Percentiles rank a stretch among this genome's conserved stretches.
These are phyloP conservation scores for Drosophila tanythrix DNA, from an alignment of 2,888 invertebrate genomes.

Conservation along the genomic window DNA sequence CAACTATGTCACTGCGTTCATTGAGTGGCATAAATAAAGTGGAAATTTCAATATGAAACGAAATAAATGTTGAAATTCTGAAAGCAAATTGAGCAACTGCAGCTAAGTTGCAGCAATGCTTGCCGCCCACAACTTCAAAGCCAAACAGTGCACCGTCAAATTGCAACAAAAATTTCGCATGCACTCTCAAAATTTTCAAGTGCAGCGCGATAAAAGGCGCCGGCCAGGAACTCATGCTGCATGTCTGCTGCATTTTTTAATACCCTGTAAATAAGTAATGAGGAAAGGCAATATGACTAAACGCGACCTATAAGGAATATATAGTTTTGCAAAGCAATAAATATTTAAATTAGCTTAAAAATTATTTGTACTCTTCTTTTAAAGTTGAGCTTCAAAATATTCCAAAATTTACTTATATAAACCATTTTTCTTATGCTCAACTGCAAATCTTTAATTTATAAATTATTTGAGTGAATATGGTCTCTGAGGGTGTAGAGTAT, in stretches of 20 bases:
- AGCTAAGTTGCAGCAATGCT: conserved; percentile 28
- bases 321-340: neutral
- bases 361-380: neutral
- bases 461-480: neutral
- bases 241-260: conserved; percentile 15
- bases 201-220: conserved; percentile 46
- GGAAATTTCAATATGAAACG: conserved; percentile 63
- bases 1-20: conserved; percentile 18
- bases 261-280: conserved; percentile 20
- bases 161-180: conserved; percentile 70
- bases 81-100: conserved; percentile 64
- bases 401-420: neutral
- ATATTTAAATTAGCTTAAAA: neutral
- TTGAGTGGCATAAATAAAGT: conserved; percentile 67
- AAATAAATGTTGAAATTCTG: conserved; percentile 16
- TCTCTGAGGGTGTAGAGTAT: conserved; percentile 11
- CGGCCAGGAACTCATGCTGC: conserved; percentile 4
- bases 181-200: conserved; percentile 70
- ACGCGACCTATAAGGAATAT: too few species aligned
- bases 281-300: neutral
- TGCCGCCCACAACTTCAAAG: conserved; percentile 3
- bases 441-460: neutral
- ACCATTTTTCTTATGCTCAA: neutral
- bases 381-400: neutral
- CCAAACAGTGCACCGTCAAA: conserved; percentile 52